Evolutionary conservation across 1,140 invertebrate species (phyloP).

Genomic region (Nymphalis io): DNA sequence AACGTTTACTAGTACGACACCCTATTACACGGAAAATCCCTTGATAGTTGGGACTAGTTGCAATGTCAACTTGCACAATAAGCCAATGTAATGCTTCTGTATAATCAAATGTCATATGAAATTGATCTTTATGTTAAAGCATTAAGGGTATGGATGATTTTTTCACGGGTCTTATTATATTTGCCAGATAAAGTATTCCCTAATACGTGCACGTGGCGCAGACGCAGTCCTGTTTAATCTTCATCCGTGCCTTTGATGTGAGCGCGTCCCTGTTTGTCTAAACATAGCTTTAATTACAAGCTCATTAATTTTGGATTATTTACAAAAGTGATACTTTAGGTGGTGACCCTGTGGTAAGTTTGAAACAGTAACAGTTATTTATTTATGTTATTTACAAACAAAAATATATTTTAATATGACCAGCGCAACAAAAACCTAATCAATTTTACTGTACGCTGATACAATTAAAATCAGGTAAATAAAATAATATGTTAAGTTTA

Average conservation of each 20-base stretch:
- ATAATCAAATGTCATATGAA: constrained; percentile 6
- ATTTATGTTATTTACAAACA: not conserved
- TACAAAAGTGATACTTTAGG: constrained; percentile 47
- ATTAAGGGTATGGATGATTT: not conserved
- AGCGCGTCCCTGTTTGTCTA: constrained; percentile 67
- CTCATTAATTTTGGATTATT: constrained; percentile 77
- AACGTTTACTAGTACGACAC: constrained; percentile 58
- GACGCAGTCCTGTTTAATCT: constrained; percentile 70
- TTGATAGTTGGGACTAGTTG: constrained; percentile 72
- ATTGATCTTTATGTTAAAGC: constrained; percentile 34
- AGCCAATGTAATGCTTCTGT: constrained; percentile 40
- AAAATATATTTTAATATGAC: no score
- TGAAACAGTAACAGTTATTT: constrained; percentile 6
- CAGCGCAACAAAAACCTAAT: no score
- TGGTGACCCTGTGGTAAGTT: constrained; percentile 24
- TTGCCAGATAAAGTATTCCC: constrained; percentile 47
- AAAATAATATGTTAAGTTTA: no score
- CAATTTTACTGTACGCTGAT: not conserved
- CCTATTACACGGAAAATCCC: constrained; percentile 71
- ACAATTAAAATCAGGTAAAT: not conserved
- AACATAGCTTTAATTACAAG: constrained; percentile 72
- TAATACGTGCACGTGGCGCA: constrained; percentile 72
- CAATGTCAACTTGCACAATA: constrained; percentile 64
- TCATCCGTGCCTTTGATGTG: constrained; percentile 67
- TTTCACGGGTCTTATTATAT: constrained; percentile 8